Evolutionary conservation across 1,140 invertebrate species (phyloP), one percentile per base, ranked within the genome.

Genomic region (Pissodes strobi): DNA sequence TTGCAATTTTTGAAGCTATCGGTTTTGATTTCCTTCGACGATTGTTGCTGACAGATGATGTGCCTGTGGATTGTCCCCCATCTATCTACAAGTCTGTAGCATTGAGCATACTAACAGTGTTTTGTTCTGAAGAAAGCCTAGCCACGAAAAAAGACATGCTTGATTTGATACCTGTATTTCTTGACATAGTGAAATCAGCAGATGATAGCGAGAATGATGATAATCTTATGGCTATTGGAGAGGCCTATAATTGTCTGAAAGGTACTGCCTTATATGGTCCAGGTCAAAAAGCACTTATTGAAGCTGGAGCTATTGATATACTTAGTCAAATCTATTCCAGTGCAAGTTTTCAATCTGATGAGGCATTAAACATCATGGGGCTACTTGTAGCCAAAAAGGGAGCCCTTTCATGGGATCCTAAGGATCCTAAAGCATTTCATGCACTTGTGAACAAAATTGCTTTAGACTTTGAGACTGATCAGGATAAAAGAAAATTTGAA

Each of bases 21-120:
- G 93, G 92, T 1, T 90, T 92, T 52, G 85, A 88, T 57, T 95
- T 95, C 78, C 74, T 96, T 10, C 87, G 87, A 71, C 88, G 90
- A 61, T 77, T 95, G 39, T 78, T 96, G n/a, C 85, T 86, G 1
- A 86, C 85, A 22, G 83, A 85, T 66, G 86, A 88, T 66, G 85
- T 90, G 18, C 88, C 91, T 55, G 87, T 88, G 53, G 92, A 93
- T 70, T 94, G 92, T 70, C 92, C 92, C 2, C 87, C 90, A 0
- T 83, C 89, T 41, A 88, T 95, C 19, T 95, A 94, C 77, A 94
- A 94, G 80, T 94, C 92, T 2, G 87, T 96, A 13, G 92, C 92
- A 0, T 77, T 95, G 5, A 92, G 91, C 1, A 86, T 95, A 41
- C 79, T 95, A 8, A 90, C 91, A 0, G 86, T 86, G 34, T 93